Evolutionary conservation across 2,888 invertebrate species (phyloP).

Genomic region (Dusona sp.): DNA sequence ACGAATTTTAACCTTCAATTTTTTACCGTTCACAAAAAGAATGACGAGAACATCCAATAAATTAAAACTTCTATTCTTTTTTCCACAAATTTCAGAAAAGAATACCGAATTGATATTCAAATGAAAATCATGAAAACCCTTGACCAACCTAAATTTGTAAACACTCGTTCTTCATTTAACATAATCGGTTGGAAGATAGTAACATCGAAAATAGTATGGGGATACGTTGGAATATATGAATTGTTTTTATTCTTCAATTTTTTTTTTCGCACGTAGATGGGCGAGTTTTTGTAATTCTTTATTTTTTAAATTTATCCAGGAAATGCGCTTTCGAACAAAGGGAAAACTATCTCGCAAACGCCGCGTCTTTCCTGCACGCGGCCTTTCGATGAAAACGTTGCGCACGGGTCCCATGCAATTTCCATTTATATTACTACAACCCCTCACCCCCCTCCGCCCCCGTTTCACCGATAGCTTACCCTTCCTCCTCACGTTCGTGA

Average conservation of each 20-base stretch:
- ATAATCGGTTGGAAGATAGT: neutral
- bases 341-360: constrained; percentile 74
- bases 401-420: constrained; percentile 72
- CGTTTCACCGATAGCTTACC: constrained; percentile 58
- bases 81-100: neutral
- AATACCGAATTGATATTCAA: neutral
- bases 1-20: neutral
- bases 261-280: neutral
- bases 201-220: neutral
- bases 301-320: constrained; percentile 39
- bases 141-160: neutral
- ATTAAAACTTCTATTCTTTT: neutral
- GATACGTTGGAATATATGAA: neutral
- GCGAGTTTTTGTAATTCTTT: constrained; percentile 42
- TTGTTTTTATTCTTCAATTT: constrained; percentile 11
- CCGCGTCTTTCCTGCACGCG: constrained; percentile 31
- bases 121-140: neutral
- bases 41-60: neutral
- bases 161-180: neutral
- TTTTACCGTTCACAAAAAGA: neutral
- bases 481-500: constrained; percentile 24
- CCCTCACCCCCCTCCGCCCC: constrained; percentile 72
- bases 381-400: constrained; percentile 61
- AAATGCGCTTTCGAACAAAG: constrained; percentile 69
- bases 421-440: constrained; percentile 82